Conservation (phyloP, 2,888 invertebrate species). For the Aporophyla lueneburgensis region DNA sequence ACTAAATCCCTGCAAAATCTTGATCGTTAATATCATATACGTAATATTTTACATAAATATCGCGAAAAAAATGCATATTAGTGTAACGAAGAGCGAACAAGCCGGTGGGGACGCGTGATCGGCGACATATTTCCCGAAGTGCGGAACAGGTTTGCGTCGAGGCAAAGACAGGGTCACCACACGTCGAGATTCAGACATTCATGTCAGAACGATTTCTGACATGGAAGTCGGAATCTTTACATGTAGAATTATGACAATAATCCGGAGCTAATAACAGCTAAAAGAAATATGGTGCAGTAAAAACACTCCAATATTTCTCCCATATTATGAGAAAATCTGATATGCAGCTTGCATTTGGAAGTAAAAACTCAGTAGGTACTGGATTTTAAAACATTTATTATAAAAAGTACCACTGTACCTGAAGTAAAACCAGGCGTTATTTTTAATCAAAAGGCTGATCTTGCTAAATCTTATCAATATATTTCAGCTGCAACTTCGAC, state of each 20-base stretch:
- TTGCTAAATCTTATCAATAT: neutral
- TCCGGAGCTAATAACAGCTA: neutral
- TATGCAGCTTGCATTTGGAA: neutral
- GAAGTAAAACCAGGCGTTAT: neutral
- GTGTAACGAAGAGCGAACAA: conserved; percentile 80
- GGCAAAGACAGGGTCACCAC: conserved; percentile 67
- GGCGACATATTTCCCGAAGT: conserved; percentile 87
- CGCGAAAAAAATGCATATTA: conserved; percentile 74
- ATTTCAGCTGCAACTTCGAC: neutral
- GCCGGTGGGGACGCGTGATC: conserved; percentile 84
- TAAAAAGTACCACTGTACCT: neutral
- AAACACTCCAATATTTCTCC: neutral
- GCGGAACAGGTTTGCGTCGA: conserved; percentile 85
- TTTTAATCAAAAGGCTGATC: neutral
- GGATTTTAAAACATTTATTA: neutral
- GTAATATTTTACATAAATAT: conserved; percentile 15
- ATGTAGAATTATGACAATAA: neutral
- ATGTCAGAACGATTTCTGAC: neutral
- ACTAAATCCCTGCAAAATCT: neutral
- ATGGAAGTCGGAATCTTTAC: neutral
- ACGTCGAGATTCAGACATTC: conserved; percentile 7
- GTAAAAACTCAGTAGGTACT: neutral
- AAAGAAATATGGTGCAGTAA: neutral
- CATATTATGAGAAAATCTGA: neutral
- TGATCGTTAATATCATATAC: neutral